Conservation (phyloP, 2,113 vertebrate genomes). For the Monopterus albus region DNA sequence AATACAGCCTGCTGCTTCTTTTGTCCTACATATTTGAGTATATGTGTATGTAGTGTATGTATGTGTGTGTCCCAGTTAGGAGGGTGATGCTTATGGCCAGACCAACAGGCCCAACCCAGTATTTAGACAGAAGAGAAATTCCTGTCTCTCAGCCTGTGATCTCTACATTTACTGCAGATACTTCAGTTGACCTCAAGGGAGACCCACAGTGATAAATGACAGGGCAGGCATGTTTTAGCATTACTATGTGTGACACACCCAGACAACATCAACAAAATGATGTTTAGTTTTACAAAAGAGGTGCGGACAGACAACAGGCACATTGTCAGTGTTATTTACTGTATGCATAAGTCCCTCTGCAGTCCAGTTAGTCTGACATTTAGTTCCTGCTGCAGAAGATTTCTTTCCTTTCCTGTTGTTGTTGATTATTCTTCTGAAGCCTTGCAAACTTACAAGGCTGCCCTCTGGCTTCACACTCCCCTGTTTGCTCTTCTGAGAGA, state of each 20-base stretch:
- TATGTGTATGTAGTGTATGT: constrained; percentile 12
- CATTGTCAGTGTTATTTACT: too few species aligned
- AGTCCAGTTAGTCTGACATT: constrained; percentile 14
- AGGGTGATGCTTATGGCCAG: constrained; percentile 54
- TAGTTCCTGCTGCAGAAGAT: constrained; percentile 42
- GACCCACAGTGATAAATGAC: constrained; percentile 7
- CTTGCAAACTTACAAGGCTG: constrained; percentile 2
- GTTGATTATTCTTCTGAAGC: constrained; percentile 2
- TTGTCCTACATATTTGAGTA: background rate
- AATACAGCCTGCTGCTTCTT: constrained; percentile 21
- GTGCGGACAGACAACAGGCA: too few species aligned
- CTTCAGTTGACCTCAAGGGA: background rate
- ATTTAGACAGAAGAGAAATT: constrained; percentile 52
- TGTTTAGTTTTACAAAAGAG: background rate
- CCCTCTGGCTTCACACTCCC: constrained; percentile 50
- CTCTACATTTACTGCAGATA: background rate
- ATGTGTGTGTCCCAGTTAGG: constrained; percentile 16
- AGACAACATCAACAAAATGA: background rate
- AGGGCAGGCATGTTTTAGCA: constrained; percentile 4
- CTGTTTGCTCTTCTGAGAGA: constrained; percentile 20
- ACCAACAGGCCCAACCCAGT: constrained; percentile 57
- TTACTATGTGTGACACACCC: constrained; percentile 29
- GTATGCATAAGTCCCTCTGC: too few species aligned
- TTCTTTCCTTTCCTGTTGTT: constrained; percentile 26
- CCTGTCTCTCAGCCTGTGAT: constrained; percentile 44